Evolutionary conservation across 2,113 vertebrate genomes (phyloP), one percentile per base, ranked within the genome.

Genomic region (Crotalus tigris): DNA sequence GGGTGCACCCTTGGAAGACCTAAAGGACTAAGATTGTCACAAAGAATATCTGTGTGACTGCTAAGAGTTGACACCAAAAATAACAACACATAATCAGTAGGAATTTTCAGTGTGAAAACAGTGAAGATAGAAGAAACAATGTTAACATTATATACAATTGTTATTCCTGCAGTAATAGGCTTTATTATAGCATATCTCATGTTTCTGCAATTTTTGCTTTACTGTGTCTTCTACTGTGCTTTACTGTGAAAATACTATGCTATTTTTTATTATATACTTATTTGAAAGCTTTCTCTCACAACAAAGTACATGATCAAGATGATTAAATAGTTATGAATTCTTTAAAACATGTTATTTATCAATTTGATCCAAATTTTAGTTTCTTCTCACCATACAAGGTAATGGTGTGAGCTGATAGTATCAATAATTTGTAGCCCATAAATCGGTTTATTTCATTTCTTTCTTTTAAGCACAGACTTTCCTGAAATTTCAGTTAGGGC

Each of bases 341-440:
- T 88, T n/a, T 33, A n/a, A 33, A 24, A 85, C 44, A 11, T 85
- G 55, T 91, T 57, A 85, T 57, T 54, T 46, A 39, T 85, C 44
- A 57, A 85, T 24, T n/a, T 61, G 44, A 3, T 88, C 89, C 26
- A 89, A 89, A 2, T 91, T 0, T 23, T 92, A 69, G 4, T 81
- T 85, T 93, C 33, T 55, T 61, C 85, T 91, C 89, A 92, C 58
- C 24, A 93, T 53, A 94, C 0, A 33, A 26, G 58, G 23, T 24
- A 90, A 69, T 69, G 11, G 29, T 69, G 4, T n/a, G 29, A 85
- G 26, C 57, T 87, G 81, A 21, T 19, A 1, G 89, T n/a, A n/a
- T 88, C 59, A 39, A 86, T 92, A 94, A 95, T 91, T 8, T 10
- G 95, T 64, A 51, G 33, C 58, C 57, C 57, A 26, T 91, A 7